Evolutionary conservation across 64 coral and sea anemone genomes (phyloP), one percentile per base, ranked within the genome.

Genomic region (Montipora efflorescens): DNA sequence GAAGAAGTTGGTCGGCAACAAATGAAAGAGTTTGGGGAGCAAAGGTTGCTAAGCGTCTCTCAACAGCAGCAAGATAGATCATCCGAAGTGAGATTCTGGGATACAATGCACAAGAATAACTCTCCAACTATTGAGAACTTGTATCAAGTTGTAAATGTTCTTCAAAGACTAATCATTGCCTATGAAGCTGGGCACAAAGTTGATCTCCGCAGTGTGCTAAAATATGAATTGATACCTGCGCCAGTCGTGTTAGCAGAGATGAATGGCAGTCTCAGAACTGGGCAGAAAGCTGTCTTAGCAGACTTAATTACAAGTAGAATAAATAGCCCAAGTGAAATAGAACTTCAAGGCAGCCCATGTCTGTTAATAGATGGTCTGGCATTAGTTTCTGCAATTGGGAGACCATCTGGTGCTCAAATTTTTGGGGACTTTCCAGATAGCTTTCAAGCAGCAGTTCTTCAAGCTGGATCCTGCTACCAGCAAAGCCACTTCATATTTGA

Each of bases 291-390:
- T 21, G 6, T 91, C 12, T 87, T 95, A 59, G 89, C 94, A 64
- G 90, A 92, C 59, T 12, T 64, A 11, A 52, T 92, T 70, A 84
- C 85, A n/a, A 92, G 92, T 80, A 77, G 90, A 86, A 74, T 89
- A 47, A 78, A 92, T 92, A 92, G 84, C 53, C 89, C 89, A 45
- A 88, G 67, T 82, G 18, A 51, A 19, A 92, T 96, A 58, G 48
- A 51, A 75, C 67, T 92, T 47, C 75, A 52, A 84, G 94, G 84
- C 16, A 92, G 71, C 59, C 23, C 90, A 48, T 91, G 84, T 66
- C 91, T 91, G 51, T 83, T 95, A 77, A 91, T 95, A 64, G 89
- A 95, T 81, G 94, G 82, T 46, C 78, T 96, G 90, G 68, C 94
- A 81, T 92, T 95, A 76, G 89, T 95, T 14, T 84, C 90, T 58